Conservation (phyloP, 2,113 vertebrate species). For the Seriola aureovittata region DNA sequence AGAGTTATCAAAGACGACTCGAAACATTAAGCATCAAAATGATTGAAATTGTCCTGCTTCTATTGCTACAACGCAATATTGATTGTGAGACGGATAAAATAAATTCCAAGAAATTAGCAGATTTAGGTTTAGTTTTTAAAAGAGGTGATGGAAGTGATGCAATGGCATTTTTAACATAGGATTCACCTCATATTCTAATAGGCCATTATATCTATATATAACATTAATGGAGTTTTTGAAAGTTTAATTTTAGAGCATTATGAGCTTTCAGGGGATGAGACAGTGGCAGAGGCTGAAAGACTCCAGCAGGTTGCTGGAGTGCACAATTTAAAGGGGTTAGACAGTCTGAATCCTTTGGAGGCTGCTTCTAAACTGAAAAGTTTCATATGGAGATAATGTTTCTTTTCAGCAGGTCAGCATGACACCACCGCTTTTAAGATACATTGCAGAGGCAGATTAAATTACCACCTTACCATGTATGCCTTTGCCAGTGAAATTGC, state of each 20-base stretch:
- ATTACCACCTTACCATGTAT: too few relatives aligned
- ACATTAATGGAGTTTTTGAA: background rate
- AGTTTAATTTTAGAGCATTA: slow-evolving; percentile 11
- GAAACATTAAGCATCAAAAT: background rate
- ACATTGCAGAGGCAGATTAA: background rate
- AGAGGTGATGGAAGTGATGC: background rate
- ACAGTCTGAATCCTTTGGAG: slow-evolving; percentile 26
- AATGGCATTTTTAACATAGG: background rate
- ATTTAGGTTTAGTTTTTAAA: background rate
- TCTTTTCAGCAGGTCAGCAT: slow-evolving; percentile 3
- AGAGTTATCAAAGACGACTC: background rate
- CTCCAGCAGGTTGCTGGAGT: background rate
- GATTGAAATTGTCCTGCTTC: background rate
- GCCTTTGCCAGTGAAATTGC: too few relatives aligned
- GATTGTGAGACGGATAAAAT: background rate
- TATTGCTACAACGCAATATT: background rate
- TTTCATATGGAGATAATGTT: slow-evolving; percentile 42
- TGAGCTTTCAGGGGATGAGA: slow-evolving; percentile 13
- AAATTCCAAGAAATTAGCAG: background rate
- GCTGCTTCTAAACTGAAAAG: slow-evolving; percentile 31
- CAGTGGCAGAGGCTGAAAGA: background rate
- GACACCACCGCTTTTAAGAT: slow-evolving; percentile 16
- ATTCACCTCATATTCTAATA: background rate
- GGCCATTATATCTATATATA: background rate
- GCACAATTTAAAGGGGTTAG: slow-evolving; percentile 16